Conservation (phyloP, 2,888 invertebrate species). For the Drosophila meridiana region DNA sequence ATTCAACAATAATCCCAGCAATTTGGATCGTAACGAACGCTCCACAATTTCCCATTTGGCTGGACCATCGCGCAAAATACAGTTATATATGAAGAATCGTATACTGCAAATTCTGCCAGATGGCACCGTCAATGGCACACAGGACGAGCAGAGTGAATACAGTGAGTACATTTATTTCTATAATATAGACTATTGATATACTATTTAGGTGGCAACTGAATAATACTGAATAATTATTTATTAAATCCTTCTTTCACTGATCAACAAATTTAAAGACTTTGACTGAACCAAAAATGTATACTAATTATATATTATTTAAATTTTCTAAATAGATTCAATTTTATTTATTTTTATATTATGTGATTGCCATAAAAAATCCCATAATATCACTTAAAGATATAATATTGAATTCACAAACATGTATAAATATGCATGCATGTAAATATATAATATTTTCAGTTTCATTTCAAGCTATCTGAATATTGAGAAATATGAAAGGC, state of each 20-base stretch:
- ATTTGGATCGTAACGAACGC: constrained; percentile 87
- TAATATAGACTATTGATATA: neutral
- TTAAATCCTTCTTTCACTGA: neutral
- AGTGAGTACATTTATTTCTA: constrained; percentile 88
- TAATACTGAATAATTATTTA: too few relatives aligned
- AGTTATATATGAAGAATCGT: constrained; percentile 93
- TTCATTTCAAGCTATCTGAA: neutral
- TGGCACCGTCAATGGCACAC: constrained; percentile 94
- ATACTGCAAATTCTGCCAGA: constrained; percentile 93
- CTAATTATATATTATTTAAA: neutral
- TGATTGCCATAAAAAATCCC: neutral
- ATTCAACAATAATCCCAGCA: constrained; percentile 70
- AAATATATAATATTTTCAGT: neutral
- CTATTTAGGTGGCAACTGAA: constrained; percentile 3
- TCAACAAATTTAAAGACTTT: neutral
- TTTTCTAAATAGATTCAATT: neutral
- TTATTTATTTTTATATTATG: neutral
- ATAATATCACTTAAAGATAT: neutral
- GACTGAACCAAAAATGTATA: neutral
- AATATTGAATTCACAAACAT: neutral
- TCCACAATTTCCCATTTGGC: constrained; percentile 93
- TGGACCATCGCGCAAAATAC: constrained; percentile 92
- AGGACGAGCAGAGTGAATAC: constrained; percentile 92
- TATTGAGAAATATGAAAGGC: neutral
- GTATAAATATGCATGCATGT: neutral